Evolutionary conservation across 37 sponge, comb jelly and placozoan species (phyloP).

Genomic region (Lycopodina hypogea): DNA sequence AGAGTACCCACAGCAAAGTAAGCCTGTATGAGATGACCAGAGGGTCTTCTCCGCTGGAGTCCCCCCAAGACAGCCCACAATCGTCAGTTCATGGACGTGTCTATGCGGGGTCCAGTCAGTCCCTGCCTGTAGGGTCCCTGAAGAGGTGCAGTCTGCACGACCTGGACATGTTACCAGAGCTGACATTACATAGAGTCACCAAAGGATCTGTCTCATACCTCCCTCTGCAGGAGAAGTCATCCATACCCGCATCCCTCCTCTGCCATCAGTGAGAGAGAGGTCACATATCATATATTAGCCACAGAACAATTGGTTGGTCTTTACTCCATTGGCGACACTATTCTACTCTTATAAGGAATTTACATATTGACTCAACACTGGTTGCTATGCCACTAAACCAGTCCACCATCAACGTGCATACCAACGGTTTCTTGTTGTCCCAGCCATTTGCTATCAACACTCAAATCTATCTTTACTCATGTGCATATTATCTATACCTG

Average conservation of each 20-base stretch:
- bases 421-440: no score
- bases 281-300: no score
- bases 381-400: no score
- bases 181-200: slow-evolving; percentile 8
- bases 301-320: no score
- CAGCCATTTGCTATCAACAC: no score
- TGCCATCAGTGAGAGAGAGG: no score
- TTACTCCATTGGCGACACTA: no score
- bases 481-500: no score
- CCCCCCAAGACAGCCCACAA: slow-evolving; percentile 25
- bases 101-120: neutral
- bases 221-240: slow-evolving; percentile 7
- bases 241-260: neutral
- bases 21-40: slow-evolving; percentile 24
- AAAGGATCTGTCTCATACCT: slow-evolving; percentile 11
- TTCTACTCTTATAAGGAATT: no score
- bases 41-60: slow-evolving; percentile 9
- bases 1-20: neutral
- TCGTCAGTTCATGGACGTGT: neutral
- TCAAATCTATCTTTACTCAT: no score
- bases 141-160: slow-evolving; percentile 14
- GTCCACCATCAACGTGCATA: no score
- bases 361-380: no score
- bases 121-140: neutral
- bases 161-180: slow-evolving; percentile 5